phyloP scores from a whole-genome alignment of 1,140 invertebrate genomes.

The Leptoteleia sp. region DNA sequence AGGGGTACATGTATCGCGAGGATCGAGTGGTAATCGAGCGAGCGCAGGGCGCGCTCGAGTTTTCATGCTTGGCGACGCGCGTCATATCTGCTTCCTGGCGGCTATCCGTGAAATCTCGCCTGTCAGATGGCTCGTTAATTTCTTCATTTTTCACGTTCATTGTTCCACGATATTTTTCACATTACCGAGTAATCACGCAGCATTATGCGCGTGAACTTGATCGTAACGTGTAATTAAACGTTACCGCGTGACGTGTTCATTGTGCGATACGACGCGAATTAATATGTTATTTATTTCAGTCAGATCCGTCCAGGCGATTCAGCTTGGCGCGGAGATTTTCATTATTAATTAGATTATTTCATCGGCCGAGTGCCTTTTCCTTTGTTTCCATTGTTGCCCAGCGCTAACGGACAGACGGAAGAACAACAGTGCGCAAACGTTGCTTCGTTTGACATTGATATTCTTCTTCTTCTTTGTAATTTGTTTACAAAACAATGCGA shows the following conservation, averaged over 20 bases:
- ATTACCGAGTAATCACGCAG: conserved; percentile 45
- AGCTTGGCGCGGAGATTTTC: neutral
- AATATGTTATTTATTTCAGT: conserved; percentile 51
- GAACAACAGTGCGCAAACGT: conserved; percentile 54
- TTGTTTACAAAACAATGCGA: too few species aligned
- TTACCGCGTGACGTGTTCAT: conserved; percentile 45
- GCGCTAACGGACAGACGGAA: too few species aligned
- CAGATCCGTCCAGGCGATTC: conserved; percentile 6
- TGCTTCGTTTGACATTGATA: too few species aligned
- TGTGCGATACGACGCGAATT: conserved; percentile 39
- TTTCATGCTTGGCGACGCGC: conserved; percentile 74
- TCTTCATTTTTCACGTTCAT: too few species aligned
- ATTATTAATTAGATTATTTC: conserved; percentile 19
- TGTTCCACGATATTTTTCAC: too few species aligned
- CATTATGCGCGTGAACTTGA: conserved; percentile 51
- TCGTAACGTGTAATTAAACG: conserved; percentile 58
- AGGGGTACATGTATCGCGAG: conserved; percentile 45
- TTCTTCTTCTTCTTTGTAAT: too few species aligned
- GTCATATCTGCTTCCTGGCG: too few species aligned
- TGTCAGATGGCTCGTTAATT: too few species aligned
- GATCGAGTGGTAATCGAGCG: conserved; percentile 44
- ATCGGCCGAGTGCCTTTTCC: neutral
- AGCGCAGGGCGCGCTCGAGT: conserved; percentile 69
- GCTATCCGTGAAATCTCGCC: too few species aligned
- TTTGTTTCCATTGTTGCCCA: too few species aligned